A percentile compares a stretch with the other conserved stretches of the same genome.
phyloP scores from a whole-genome alignment of 2,888 invertebrate genomes.

The Drosophila anceps region DNA sequence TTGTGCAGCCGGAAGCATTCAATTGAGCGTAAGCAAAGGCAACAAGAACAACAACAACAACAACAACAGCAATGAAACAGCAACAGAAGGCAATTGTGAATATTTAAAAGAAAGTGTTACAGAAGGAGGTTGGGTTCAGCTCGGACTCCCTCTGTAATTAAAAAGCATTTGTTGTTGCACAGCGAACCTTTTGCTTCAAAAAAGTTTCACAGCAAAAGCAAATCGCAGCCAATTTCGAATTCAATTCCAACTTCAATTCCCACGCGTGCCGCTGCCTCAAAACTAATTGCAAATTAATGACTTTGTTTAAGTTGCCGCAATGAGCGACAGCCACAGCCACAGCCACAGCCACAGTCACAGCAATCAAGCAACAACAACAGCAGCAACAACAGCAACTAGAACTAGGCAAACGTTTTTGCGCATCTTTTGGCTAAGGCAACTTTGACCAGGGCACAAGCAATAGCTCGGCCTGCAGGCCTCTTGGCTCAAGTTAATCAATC shows the following conservation, averaged over 20 bases:
- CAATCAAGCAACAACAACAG: constrained; percentile 27
- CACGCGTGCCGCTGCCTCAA: constrained; percentile 71
- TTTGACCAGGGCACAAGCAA: constrained; percentile 14
- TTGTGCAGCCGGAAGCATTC: constrained; percentile 72
- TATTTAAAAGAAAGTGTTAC: constrained; percentile 58
- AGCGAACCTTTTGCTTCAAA: constrained; percentile 27
- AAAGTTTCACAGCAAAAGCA: constrained; percentile 48
- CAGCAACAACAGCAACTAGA: constrained; percentile 51
- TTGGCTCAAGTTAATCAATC: constrained; percentile 68
- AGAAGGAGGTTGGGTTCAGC: not conserved
- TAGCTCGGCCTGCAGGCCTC: constrained; percentile 32
- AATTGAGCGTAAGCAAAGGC: constrained; percentile 68
- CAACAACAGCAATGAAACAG: constrained; percentile 15
- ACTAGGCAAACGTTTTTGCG: constrained; percentile 54
- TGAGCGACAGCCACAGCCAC: constrained; percentile 32
- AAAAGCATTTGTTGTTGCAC: constrained; percentile 48
- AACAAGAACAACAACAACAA: constrained; percentile 5
- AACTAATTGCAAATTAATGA: constrained; percentile 81
- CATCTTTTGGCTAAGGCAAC: constrained; percentile 49
- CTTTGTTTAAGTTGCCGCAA: constrained; percentile 63
- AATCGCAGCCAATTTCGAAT: constrained; percentile 58
- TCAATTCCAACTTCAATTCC: constrained; percentile 66
- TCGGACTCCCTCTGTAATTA: constrained; percentile 42
- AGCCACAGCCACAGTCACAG: constrained; percentile 26
- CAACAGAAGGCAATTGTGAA: constrained; percentile 57